Base-by-base conservation (phyloP, 2,113 vertebrate genomes). In the Lasiurus cinereus region DNA sequence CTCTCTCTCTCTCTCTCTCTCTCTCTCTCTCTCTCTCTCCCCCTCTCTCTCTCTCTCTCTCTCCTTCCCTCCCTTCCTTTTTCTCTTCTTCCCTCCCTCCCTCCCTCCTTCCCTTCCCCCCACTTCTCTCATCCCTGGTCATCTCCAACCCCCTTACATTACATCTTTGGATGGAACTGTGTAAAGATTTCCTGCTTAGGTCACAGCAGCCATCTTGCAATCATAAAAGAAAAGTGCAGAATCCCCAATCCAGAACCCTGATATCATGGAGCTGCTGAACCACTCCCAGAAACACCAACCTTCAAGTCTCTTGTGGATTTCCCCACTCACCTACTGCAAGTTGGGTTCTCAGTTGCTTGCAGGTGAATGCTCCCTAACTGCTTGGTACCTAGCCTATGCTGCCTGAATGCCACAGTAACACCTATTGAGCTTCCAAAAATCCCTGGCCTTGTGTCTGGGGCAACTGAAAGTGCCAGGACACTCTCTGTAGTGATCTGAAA, bases 131-230 rank as follows among this genome's bases (percentile, higher is more conserved):
- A 33, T 19, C 80, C 13, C 5, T 43, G 43, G 74, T 78, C 66
- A 80, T 6, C 18, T 12, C 24, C 29, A 39, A 13, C 9, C 21
- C 31, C 16, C 43, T 14, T 22, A 36, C 19, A 39, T 33, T 73
- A 86, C 36, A 24, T 6, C 52, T 88, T 78, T 21, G 1, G 10
- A 62, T 56, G 14, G 10, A 48, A 48, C n/a, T 50, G 3, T 56
- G 29, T 74, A 39, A 84, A n/a, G 59, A 36, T 56, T 84, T 73
- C 33, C 46, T 66, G 33, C 52, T 90, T 46, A 4, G 10, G 12
- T 31, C 52, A 56, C 19, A 82, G 86, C 70, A 83, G 62, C 52
- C 69, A 86, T 87, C 78, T 93, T 87, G 54, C 22, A 93, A 56
- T 19, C 39, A 82, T 48, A 18, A 52, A 33, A 22, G 15, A 48